phyloP scores from a whole-genome alignment of 37 sponge, comb jelly and placozoan genomes.

The Cladorhizidae sp. region DNA sequence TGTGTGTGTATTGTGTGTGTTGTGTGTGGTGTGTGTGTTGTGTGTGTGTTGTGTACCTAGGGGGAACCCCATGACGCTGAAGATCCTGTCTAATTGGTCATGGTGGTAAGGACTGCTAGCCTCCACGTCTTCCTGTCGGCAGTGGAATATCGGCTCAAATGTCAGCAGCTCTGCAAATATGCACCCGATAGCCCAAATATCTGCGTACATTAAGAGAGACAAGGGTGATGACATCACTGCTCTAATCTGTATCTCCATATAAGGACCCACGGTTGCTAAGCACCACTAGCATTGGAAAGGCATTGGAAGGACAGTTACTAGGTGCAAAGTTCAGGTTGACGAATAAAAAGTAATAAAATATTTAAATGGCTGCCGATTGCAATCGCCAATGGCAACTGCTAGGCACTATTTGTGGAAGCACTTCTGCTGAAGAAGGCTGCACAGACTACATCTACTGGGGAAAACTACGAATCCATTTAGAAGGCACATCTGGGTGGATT shows the following conservation, averaged over 20 bases:
- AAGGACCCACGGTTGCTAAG: background rate
- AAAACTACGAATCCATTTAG: too few species aligned
- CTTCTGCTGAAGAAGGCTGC: too few species aligned
- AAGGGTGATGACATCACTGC: background rate
- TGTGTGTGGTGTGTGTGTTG: too few species aligned
- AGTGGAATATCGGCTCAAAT: slow-evolving; percentile 97
- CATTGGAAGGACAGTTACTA: background rate
- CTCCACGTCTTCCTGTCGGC: slow-evolving; percentile 97
- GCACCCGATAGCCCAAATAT: slow-evolving; percentile 99
- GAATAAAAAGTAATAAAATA: too few species aligned
- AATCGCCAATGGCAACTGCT: too few species aligned
- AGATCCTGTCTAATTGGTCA: slow-evolving; percentile 95
- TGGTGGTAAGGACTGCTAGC: slow-evolving; percentile 95
- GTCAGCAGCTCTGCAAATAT: slow-evolving; percentile 98
- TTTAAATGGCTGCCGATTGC: too few species aligned
- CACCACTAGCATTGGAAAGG: background rate
- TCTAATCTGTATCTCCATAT: background rate
- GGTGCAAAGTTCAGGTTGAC: too few species aligned
- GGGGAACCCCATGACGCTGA: slow-evolving; percentile 93
- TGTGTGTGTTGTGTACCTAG: slow-evolving; percentile 27
- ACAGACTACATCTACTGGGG: too few species aligned
- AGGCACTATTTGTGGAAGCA: too few species aligned
- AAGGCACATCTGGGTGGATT: too few species aligned
- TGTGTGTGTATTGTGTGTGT: too few species aligned
- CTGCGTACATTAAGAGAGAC: slow-evolving; percentile 16